A percentile compares a stretch with the other conserved stretches of the same genome.
phyloP scores from a whole-genome alignment of 2,113 vertebrate genomes.

The Tapirus terrestris region DNA sequence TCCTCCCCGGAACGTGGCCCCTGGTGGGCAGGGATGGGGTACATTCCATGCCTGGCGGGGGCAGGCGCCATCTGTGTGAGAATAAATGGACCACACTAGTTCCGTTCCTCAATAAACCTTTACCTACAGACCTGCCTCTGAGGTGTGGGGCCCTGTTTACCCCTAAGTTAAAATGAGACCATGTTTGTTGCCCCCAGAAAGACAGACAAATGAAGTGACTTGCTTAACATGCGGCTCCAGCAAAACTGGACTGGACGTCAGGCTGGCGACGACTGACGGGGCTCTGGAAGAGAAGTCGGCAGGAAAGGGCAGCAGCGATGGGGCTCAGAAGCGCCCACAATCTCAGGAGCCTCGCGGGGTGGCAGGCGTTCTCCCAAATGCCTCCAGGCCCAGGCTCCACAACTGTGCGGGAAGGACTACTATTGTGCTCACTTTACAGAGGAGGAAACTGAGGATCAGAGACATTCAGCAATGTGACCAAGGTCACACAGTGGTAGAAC shows the following conservation, averaged over 20 bases:
- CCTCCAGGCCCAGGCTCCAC: not conserved
- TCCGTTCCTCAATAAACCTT: too few species aligned
- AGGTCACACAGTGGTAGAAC: too few species aligned
- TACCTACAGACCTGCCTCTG: not conserved
- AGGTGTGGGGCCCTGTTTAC: not conserved
- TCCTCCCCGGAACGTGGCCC: not conserved
- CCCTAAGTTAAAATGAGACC: too few species aligned
- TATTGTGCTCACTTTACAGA: not conserved
- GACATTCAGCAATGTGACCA: rapidly evolving
- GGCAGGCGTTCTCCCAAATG: rapidly evolving
- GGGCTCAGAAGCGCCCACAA: rapidly evolving
- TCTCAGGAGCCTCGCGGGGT: rapidly evolving
- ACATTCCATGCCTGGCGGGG: rapidly evolving
- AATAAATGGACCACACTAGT: not conserved
- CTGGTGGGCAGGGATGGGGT: rapidly evolving
- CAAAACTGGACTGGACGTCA: not conserved
- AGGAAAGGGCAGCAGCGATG: rapidly evolving
- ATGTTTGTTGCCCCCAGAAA: too few species aligned
- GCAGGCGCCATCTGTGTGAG: rapidly evolving
- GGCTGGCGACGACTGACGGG: rapidly evolving
- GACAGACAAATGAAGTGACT: too few species aligned
- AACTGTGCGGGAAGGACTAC: rapidly evolving
- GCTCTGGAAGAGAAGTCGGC: too few species aligned
- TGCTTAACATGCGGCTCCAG: not conserved
- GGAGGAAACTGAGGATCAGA: not conserved